Evolutionary conservation across 1,140 invertebrate genomes (phyloP).

Genomic region (Phymastichus coffea): DNA sequence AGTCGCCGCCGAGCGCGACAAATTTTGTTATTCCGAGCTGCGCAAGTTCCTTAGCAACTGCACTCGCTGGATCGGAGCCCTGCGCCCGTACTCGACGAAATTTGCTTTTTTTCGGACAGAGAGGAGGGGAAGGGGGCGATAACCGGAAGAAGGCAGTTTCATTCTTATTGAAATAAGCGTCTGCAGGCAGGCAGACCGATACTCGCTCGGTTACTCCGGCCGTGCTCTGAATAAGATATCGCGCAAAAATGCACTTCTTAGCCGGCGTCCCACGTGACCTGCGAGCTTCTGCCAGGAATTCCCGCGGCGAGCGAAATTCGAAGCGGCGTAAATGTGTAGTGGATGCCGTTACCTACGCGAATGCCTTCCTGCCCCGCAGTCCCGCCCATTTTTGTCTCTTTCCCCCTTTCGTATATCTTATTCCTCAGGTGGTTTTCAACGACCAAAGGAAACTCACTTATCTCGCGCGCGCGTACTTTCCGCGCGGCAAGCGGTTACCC

Average conservation of each 20-base stretch:
- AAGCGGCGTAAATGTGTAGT: not conserved
- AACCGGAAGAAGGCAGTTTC: conserved; percentile 17
- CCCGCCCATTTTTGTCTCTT: not conserved
- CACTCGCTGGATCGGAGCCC: too few relatives aligned
- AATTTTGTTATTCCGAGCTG: too few relatives aligned
- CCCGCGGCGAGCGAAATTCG: not conserved
- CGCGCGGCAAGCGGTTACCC: not conserved
- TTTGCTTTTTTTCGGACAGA: too few relatives aligned
- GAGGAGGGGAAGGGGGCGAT: too few relatives aligned
- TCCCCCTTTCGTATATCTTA: conserved; percentile 11
- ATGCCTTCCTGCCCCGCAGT: not conserved
- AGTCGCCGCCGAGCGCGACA: too few relatives aligned
- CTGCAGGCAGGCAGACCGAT: too few relatives aligned
- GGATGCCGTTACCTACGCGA: not conserved
- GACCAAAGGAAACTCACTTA: conserved; percentile 1
- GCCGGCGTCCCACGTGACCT: not conserved
- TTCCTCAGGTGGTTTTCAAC: conserved; percentile 30
- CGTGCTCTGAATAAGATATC: conserved; percentile 3
- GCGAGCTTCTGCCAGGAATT: not conserved
- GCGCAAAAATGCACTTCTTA: not conserved
- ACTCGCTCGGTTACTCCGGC: too few relatives aligned
- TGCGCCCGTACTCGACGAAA: too few relatives aligned
- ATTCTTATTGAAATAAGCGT: not conserved
- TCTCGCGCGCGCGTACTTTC: not conserved
- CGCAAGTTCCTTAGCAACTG: too few relatives aligned